A percentile compares a stretch with the other conserved stretches of the same genome.
Conservation (phyloP, 2,888 invertebrate species). For the Cinara cedri region DNA sequence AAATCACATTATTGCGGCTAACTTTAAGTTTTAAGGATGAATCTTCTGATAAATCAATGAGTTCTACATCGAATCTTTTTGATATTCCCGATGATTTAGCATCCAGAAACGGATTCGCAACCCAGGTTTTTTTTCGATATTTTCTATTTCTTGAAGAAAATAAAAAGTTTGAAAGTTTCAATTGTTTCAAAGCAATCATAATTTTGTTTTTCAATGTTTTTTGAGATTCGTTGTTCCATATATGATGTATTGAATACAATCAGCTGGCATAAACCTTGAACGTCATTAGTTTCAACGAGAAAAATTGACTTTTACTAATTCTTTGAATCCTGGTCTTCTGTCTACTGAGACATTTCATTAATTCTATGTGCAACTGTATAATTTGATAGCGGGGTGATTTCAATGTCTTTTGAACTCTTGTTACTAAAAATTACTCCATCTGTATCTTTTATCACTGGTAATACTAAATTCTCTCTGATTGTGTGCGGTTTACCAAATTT, state of each 20-base stretch:
- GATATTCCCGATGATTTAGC: background rate
- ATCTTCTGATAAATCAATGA: conserved; percentile 14
- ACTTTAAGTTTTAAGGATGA: background rate
- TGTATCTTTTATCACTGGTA: conserved; percentile 18
- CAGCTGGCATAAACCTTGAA: conserved; percentile 21
- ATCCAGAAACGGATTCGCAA: conserved; percentile 1
- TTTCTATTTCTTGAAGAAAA: background rate
- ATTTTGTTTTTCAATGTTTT: no score
- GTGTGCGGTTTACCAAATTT: conserved; percentile 57
- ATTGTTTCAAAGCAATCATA: background rate
- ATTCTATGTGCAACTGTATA: conserved; percentile 36
- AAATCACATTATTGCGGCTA: no score
- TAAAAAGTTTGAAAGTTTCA: background rate
- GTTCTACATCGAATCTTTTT: conserved; percentile 5
- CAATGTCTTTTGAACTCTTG: conserved; percentile 62
- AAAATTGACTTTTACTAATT: conserved; percentile 2
- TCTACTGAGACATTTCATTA: no score
- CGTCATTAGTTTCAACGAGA: conserved; percentile 29
- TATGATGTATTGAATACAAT: conserved; percentile 26
- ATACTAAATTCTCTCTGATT: conserved; percentile 21
- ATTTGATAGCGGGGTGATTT: conserved; percentile 16
- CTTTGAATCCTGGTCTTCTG: no score
- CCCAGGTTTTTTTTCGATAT: no score
- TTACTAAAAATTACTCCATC: conserved; percentile 68
- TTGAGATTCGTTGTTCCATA: conserved; percentile 6